A percentile compares a stretch with the other conserved stretches of the same genome.
Evolutionary conservation across 2,888 invertebrate species (phyloP).

Genomic region (Amphimallon solstitiale): DNA sequence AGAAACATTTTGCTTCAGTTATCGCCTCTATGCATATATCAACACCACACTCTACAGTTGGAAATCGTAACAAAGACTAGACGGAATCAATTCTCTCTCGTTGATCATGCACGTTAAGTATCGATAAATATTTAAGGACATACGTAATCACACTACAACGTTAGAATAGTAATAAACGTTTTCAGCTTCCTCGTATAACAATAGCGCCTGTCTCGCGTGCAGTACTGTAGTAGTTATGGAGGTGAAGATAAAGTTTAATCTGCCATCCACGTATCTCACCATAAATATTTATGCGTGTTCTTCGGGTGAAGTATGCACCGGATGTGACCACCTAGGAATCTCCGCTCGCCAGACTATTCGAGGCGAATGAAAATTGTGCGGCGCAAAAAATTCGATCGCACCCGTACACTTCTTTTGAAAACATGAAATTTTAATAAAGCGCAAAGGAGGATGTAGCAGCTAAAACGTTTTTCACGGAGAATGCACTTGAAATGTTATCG

Average conservation of each 20-base stretch:
- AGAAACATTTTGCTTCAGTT: no score
- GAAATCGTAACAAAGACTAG: no score
- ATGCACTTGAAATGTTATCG: constrained; percentile 14
- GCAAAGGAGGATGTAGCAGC: constrained; percentile 1
- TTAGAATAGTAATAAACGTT: no score
- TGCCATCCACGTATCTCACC: constrained; percentile 42
- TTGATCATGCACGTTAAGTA: no score
- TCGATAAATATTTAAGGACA: no score
- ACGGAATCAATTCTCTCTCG: no score
- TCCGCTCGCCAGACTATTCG: constrained; percentile 28
- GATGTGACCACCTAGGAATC: constrained; percentile 43
- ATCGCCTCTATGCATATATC: no score
- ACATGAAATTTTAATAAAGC: constrained; percentile 40
- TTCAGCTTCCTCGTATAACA: no score
- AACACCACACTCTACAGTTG: no score
- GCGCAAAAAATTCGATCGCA: constrained; percentile 36
- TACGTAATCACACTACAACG: no score
- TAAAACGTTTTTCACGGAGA: constrained; percentile 10
- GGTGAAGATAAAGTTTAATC: constrained; percentile 39
- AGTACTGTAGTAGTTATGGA: no score
- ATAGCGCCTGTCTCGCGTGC: no score
- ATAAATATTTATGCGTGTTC: constrained; percentile 51
- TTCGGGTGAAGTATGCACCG: constrained; percentile 47
- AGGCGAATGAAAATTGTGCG: constrained; percentile 24
- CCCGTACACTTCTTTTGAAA: constrained; percentile 36